These are phyloP conservation scores for Anas bahamensis DNA, from an alignment of 2,797 vertebrate species.

Conservation along the genomic window DNA sequence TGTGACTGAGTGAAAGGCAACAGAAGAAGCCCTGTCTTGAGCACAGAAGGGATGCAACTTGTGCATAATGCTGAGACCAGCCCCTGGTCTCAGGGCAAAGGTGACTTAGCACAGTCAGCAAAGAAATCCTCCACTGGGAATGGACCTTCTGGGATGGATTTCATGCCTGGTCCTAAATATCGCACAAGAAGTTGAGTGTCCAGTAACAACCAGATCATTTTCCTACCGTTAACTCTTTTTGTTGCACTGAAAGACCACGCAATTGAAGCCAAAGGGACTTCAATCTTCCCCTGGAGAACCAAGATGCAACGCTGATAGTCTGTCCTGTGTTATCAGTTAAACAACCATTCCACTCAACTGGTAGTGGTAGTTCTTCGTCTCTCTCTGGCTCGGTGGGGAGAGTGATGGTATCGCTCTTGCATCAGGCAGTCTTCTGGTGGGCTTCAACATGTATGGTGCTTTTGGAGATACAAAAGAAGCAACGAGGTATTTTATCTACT, in stretches of 20 bases:
- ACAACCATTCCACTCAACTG: background rate
- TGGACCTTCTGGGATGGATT: constrained; percentile 2
- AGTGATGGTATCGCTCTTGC: background rate
- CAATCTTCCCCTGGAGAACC: background rate
- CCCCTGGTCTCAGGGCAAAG: background rate
- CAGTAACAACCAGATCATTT: background rate
- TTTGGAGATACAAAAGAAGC: constrained; percentile 3
- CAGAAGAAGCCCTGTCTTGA: constrained; percentile 43
- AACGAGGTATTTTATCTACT: background rate
- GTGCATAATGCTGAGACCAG: background rate
- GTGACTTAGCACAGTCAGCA: background rate
- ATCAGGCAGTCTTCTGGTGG: background rate
- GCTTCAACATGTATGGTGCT: background rate
- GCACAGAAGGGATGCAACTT: constrained; percentile 27
- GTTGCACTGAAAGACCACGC: background rate
- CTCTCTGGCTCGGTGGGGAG: background rate
- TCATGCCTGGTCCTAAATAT: background rate
- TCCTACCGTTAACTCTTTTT: background rate
- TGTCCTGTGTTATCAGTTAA: background rate
- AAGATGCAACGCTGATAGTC: background rate
- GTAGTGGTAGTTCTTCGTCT: background rate
- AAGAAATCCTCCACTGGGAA: constrained; percentile 3
- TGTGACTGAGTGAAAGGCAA: constrained; percentile 60
- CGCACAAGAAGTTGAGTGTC: background rate
- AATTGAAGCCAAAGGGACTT: background rate